Percentiles rank a stretch among this genome's conserved stretches.
phyloP scores from a whole-genome alignment of 1,140 invertebrate genomes.

The Drosophila orosa region DNA sequence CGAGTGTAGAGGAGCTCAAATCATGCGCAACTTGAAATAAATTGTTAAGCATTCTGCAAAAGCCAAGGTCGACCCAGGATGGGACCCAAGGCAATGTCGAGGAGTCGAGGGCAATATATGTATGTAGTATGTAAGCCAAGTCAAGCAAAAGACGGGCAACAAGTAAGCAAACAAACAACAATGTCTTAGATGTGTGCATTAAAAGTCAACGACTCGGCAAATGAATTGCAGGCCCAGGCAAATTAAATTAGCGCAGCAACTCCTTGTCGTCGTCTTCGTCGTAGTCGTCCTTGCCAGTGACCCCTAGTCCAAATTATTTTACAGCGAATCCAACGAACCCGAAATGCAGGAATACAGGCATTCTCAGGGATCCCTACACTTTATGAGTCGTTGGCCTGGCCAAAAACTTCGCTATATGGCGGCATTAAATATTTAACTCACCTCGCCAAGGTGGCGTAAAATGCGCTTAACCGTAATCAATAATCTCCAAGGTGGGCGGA shows the following conservation, averaged over 20 bases:
- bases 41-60: constrained; percentile 51
- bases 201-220: constrained; percentile 76
- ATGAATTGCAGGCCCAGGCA: constrained; percentile 76
- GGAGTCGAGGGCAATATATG: constrained; percentile 16
- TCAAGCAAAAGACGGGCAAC: constrained; percentile 66
- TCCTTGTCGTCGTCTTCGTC: constrained; percentile 10
- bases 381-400: constrained; percentile 29
- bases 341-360: constrained; percentile 1
- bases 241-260: constrained; percentile 71
- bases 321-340: constrained; percentile 13
- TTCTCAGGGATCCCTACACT: constrained; percentile 14
- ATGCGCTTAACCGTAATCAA: constrained; percentile 30
- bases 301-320: constrained; percentile 30
- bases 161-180: constrained; percentile 61
- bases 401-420: constrained; percentile 3
- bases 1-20: constrained; percentile 24
- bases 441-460: constrained; percentile 19
- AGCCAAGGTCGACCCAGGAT: constrained; percentile 33
- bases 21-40: constrained; percentile 51
- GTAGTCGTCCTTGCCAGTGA: constrained; percentile 33
- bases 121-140: constrained; percentile 38
- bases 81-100: constrained; percentile 20
- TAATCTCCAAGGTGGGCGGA: constrained; percentile 25
- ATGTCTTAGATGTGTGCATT: constrained; percentile 72
- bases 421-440: constrained; percentile 36